Evolutionary conservation across 2,113 vertebrate species (phyloP).

Genomic region (Micronycteris hirsuta): DNA sequence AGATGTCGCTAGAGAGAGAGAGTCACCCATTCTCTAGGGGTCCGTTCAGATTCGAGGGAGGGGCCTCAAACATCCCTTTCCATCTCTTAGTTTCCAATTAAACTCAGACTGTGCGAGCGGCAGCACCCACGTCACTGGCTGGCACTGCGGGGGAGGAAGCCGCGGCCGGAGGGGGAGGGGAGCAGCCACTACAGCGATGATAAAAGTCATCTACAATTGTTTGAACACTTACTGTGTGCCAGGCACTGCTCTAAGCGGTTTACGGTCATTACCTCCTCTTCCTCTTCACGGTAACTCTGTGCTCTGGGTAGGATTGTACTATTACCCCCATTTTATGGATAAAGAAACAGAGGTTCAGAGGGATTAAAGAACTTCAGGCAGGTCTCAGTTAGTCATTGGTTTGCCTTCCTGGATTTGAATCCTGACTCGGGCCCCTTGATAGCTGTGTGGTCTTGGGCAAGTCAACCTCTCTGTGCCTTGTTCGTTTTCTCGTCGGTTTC

Average conservation of each 20-base stretch:
- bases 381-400: background rate
- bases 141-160: constrained; percentile 46
- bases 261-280: too few species aligned
- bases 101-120: background rate
- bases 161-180: constrained; percentile 15
- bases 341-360: background rate
- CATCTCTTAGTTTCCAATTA: background rate
- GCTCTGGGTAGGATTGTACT: fast-evolving
- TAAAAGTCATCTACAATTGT: background rate
- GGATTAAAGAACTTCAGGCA: background rate
- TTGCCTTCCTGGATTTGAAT: background rate
- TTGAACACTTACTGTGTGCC: background rate
- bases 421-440: background rate
- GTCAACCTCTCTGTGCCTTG: background rate
- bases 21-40: background rate
- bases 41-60: background rate
- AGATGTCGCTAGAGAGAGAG: background rate
- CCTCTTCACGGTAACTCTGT: fast-evolving
- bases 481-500: background rate
- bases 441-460: background rate
- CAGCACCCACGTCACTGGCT: constrained; percentile 5
- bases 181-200: background rate
- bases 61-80: background rate
- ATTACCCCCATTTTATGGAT: background rate
- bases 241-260: background rate